phyloP scores from a whole-genome alignment of 1,140 invertebrate genomes.

The Drosophila orosa region DNA sequence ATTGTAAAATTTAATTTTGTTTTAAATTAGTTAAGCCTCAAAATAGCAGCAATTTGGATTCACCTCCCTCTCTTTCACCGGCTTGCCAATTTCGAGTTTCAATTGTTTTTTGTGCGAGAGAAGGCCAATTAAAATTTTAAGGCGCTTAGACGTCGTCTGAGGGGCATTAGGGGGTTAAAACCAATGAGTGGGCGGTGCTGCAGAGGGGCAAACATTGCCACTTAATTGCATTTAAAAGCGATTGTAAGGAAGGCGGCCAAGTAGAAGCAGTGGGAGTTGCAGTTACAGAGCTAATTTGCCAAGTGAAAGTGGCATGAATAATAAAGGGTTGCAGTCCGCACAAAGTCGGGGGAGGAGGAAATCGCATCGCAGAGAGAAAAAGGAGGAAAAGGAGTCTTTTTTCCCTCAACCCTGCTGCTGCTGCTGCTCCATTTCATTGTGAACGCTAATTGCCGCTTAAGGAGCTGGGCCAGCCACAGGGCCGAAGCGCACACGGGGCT shows the following conservation, averaged over 20 bases:
- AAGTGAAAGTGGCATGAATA: constrained; percentile 80
- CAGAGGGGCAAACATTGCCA: constrained; percentile 61
- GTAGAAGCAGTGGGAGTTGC: constrained; percentile 37
- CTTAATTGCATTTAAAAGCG: constrained; percentile 80
- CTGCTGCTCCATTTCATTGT: constrained; percentile 51
- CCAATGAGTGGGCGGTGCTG: background rate
- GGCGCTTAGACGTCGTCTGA: constrained; percentile 36
- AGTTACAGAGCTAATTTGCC: constrained; percentile 74
- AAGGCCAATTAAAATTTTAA: constrained; percentile 78
- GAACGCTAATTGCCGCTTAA: constrained; percentile 77
- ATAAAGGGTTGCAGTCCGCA: constrained; percentile 50
- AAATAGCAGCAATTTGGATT: constrained; percentile 34
- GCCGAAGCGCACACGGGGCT: constrained; percentile 24
- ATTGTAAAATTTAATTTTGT: constrained; percentile 16
- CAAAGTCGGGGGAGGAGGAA: constrained; percentile 1
- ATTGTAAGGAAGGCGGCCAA: constrained; percentile 34
- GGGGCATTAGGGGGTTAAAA: constrained; percentile 2
- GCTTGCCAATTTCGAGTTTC: constrained; percentile 59
- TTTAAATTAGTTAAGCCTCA: constrained; percentile 13
- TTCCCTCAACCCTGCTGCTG: background rate
- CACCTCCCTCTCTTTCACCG: too few relatives aligned
- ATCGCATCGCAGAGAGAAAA: constrained; percentile 18
- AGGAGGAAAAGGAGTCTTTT: background rate
- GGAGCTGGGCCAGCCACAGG: constrained; percentile 43
- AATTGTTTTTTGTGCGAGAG: constrained; percentile 49